A percentile compares a stretch with the other conserved stretches of the same genome.
Conservation (phyloP, 1,140 invertebrate genomes). For the Pseudomyrmex pallidus region DNA sequence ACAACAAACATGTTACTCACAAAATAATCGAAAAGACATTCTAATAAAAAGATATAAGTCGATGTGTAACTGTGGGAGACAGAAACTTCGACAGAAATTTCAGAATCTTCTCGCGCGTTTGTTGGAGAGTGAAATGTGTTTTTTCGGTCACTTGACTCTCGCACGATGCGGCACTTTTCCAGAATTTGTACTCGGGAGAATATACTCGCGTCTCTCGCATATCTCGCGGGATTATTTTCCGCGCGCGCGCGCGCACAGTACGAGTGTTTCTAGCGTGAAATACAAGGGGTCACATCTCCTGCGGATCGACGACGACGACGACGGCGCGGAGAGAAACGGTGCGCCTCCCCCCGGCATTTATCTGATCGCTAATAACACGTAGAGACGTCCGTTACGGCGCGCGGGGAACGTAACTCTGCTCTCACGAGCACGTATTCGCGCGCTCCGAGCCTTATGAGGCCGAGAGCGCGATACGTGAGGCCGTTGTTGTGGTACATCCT, state of each 20-base stretch:
- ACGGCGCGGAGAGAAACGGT: conserved; percentile 11
- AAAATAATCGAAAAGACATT: too few relatives aligned
- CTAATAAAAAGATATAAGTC: too few relatives aligned
- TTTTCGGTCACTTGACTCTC: too few relatives aligned
- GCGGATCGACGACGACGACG: background rate
- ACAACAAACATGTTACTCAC: too few relatives aligned
- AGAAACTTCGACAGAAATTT: too few relatives aligned
- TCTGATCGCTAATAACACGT: conserved; percentile 66
- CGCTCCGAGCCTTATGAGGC: conserved; percentile 16
- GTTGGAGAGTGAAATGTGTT: too few relatives aligned
- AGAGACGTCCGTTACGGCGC: conserved; percentile 45
- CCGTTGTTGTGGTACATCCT: conserved; percentile 37
- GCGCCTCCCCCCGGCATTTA: conserved; percentile 56
- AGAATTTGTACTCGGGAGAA: background rate
- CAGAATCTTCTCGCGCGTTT: background rate
- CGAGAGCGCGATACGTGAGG: background rate
- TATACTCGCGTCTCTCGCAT: background rate
- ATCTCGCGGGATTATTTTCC: conserved; percentile 11
- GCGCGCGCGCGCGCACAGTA: background rate
- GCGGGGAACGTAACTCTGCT: background rate
- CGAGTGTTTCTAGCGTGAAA: background rate
- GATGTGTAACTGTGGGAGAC: too few relatives aligned
- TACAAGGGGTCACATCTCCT: background rate
- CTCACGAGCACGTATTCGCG: conserved; percentile 50
- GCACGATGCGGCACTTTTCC: background rate